Evolutionary conservation across 1,140 invertebrate genomes (phyloP).

Genomic region (Drosophila miranda): DNA sequence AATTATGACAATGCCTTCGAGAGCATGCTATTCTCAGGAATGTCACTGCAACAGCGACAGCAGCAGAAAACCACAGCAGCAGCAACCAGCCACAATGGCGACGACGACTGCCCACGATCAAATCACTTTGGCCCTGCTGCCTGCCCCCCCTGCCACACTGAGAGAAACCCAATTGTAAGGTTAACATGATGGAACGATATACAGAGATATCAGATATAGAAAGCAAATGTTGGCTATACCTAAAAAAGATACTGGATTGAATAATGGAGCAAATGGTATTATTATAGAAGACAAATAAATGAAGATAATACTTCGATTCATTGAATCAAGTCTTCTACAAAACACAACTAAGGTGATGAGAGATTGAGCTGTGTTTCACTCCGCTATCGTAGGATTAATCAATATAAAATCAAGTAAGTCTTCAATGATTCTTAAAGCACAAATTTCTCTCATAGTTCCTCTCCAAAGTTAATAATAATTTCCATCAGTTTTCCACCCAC

Average conservation of each 20-base stretch:
- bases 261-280: no score
- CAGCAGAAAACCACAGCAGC: conserved; percentile 21
- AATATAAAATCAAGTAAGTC: no score
- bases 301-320: no score
- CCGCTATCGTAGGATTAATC: no score
- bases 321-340: no score
- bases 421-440: no score
- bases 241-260: no score
- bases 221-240: no score
- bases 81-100: conserved; percentile 64
- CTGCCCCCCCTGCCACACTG: neutral
- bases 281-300: no score
- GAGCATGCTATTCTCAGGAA: conserved; percentile 45
- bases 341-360: no score
- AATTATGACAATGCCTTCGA: conserved; percentile 69
- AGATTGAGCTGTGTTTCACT: no score
- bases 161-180: neutral
- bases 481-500: neutral
- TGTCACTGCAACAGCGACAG: conserved; percentile 38
- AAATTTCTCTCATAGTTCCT: no score
- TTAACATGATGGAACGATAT: neutral
- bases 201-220: neutral
- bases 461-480: neutral
- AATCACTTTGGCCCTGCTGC: conserved; percentile 20
- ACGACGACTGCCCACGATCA: conserved; percentile 61